Evolutionary conservation across 2,888 invertebrate genomes (phyloP), one percentile per base, ranked within the genome.

Genomic region (Patella depressa): DNA sequence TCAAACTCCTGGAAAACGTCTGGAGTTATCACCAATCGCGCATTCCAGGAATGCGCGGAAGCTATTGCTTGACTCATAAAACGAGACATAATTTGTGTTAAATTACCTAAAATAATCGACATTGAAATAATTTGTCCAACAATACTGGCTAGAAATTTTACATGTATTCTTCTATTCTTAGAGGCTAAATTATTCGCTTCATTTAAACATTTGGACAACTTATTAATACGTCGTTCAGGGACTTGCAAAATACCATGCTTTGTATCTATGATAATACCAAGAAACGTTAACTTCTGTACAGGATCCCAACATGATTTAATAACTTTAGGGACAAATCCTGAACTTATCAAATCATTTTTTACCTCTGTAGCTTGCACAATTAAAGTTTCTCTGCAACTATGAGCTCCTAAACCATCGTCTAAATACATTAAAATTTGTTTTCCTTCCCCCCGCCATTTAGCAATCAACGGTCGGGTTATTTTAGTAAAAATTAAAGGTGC

Each of bases 231-330:
- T n/a, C n/a, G n/a, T n/a, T n/a, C n/a, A n/a, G n/a, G n/a, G n/a
- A n/a, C n/a, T n/a, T n/a, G n/a, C n/a, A n/a, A n/a, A n/a, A n/a
- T 19, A 71, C 29, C 57, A 82, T 29, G 29, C 71, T 59, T 54
- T 29, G 29, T 29, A 55, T 55, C 55, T 55, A 55, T 55, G 2
- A 15, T 17, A 55, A 55, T 17, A 15, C 4, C 4, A 15, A 55
- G 17, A 55, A 15, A 55, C 12, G 17, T 55, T 17, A 55, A 55
- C 55, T 17, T 55, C 55, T 55, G 55, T 55, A 12, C 55, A 55
- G 55, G 55, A 12, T 55, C 55, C 55, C 55, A 55, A 17, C 55
- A 55, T 29, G 55, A 55, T 55, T 55, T 55, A 55, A 15, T 17
- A 15, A 55, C 55, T 17, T 55, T 4, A 3, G 55, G 55, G 12